Evolutionary conservation across 2,888 invertebrate species (phyloP).

Genomic region (Platynereis dumerilii): DNA sequence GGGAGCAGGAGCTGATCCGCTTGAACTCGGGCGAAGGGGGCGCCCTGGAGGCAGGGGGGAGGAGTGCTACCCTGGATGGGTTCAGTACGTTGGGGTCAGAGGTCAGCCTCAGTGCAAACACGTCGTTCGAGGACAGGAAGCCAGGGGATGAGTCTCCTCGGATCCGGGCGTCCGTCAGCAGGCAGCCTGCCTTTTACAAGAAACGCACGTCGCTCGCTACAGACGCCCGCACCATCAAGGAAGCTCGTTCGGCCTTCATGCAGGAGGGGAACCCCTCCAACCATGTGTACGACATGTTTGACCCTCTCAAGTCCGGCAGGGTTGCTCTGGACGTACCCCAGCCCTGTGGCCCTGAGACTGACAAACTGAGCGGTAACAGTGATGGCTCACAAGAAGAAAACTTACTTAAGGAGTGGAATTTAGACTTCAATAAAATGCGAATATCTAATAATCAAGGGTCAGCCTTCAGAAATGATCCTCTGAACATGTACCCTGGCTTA

Average conservation of each 20-base stretch:
- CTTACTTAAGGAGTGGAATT: slow-evolving; percentile 38
- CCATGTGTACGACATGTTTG: slow-evolving; percentile 33
- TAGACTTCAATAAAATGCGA: slow-evolving; percentile 31
- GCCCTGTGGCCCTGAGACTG: background rate
- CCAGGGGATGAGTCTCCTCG: background rate
- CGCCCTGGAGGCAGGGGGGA: too few species aligned
- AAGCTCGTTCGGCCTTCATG: slow-evolving; percentile 35
- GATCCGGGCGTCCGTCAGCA: slow-evolving; percentile 14
- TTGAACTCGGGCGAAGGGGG: too few species aligned
- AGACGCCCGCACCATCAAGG: slow-evolving; percentile 31
- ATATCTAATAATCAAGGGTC: background rate
- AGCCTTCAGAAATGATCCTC: background rate
- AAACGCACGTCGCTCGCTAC: slow-evolving; percentile 22
- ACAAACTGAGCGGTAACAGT: background rate
- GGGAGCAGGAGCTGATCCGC: too few species aligned
- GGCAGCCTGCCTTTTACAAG: slow-evolving; percentile 28
- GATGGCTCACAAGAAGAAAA: slow-evolving; percentile 30
- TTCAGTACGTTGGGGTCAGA: too few species aligned
- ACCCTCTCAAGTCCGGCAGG: slow-evolving; percentile 38
- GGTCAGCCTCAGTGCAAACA: background rate
- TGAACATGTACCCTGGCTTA: too few species aligned
- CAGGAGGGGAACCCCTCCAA: slow-evolving; percentile 18
- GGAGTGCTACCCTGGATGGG: too few species aligned
- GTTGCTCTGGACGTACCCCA: slow-evolving; percentile 31
- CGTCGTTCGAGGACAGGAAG: background rate